Conservation (phyloP, 2,113 vertebrate species). For the Anser cygnoides region DNA sequence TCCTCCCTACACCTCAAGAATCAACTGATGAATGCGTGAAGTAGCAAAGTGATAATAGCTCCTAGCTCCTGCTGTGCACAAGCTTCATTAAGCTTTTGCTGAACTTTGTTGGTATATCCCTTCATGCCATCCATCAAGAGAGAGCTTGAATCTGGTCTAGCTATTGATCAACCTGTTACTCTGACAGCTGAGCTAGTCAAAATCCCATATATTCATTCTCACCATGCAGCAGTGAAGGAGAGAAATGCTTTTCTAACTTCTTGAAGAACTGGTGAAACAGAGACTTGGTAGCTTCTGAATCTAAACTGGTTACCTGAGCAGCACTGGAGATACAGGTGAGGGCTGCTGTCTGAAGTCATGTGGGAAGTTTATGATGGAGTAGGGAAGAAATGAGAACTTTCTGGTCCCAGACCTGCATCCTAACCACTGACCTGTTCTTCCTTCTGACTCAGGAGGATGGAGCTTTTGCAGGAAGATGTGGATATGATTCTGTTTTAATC, state of each 20-base stretch:
- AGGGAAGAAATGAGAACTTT: background rate
- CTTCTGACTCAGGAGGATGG: background rate
- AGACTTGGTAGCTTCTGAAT: background rate
- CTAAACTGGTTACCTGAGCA: background rate
- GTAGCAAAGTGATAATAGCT: slow-evolving; percentile 36
- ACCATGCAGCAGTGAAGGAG: rapidly evolving
- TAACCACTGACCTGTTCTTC: background rate
- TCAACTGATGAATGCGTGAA: background rate
- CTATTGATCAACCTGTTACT: background rate
- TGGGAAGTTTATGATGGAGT: background rate
- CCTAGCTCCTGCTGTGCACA: slow-evolving; percentile 1
- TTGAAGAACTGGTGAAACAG: background rate
- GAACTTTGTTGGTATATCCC: slow-evolving; percentile 9
- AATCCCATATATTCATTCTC: background rate
- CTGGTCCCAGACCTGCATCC: background rate
- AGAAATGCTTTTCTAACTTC: background rate
- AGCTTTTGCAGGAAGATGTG: background rate
- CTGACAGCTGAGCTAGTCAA: slow-evolving; percentile 3
- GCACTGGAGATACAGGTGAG: background rate
- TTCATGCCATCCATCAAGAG: slow-evolving; percentile 10
- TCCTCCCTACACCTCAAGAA: background rate
- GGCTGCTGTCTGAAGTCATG: background rate
- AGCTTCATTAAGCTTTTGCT: slow-evolving; percentile 33
- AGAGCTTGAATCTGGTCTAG: background rate
- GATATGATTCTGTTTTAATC: background rate